Evolutionary conservation across 2,888 invertebrate genomes (phyloP), one percentile per base, ranked within the genome.

Genomic region (Stramonita haemastoma): DNA sequence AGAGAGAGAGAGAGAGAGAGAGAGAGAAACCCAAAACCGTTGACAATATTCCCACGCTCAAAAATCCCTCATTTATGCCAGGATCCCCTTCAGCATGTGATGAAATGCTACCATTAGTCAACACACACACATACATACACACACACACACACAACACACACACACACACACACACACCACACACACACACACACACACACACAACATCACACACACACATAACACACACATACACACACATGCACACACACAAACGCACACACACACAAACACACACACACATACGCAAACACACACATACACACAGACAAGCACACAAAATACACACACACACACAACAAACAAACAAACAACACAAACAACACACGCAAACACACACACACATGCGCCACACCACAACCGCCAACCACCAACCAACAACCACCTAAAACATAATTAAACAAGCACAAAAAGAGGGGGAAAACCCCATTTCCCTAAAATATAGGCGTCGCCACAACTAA

Each of bases 181-280:
- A 73, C 73, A 73, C n/a, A 73, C 73, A 73, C 73, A 73, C 73
- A 73, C n/a, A 73, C 73, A 26, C n/a, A 73, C 73, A 73, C 22
- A 73, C 22, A 73, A 22, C 26, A 22, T 73, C 26, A 73, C 73
- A 73, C 22, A 26, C 73, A 73, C 60, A 60, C 13, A 60, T 15
- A 60, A 19, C 19, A 19, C 11, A 19, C 11, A 60, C 60, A 60
- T 15, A 66, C 17, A 66, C 66, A 66, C 17, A 13, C 66, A 66
- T 46, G 66, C 66, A 66, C 17, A 66, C 17, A 66, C 17, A 22
- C 66, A 13, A 2, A 66, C 66, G 26, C 17, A 26, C 17, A 13
- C 66, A 66, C 13, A 13, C 17, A 66, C 66, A 66, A 66, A 66
- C 66, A 66, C 19, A 22, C 66, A 66, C 17, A 66, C 66, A 66